Conservation (phyloP, 1,140 invertebrate genomes). For the Kradibia gibbosae region DNA sequence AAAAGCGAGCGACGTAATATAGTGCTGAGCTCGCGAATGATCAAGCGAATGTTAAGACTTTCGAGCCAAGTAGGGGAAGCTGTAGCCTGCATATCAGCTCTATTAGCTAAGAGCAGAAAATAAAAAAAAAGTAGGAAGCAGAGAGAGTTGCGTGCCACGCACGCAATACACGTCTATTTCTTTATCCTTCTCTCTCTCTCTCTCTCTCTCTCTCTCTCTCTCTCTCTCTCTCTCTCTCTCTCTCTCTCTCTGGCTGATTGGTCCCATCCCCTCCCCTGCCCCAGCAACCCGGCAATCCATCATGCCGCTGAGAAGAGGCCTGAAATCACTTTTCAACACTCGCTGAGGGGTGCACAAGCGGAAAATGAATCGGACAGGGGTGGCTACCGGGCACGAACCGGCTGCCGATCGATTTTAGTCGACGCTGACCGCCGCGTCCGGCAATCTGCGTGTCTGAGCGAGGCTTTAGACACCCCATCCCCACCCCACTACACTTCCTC, state of each 20-base stretch:
- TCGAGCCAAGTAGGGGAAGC: not conserved
- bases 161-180: not conserved
- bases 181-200: too few species aligned
- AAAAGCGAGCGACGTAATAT: too few species aligned
- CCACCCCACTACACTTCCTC: too few species aligned
- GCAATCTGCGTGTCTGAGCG: conserved; percentile 30
- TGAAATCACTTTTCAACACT: conserved; percentile 40
- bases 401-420: conserved; percentile 9
- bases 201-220: too few species aligned
- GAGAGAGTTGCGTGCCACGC: not conserved
- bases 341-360: not conserved
- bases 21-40: not conserved
- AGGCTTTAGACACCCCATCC: not conserved
- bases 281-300: not conserved
- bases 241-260: not conserved
- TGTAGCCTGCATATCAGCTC: not conserved
- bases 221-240: not conserved
- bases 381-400: not conserved
- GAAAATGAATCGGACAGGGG: conserved; percentile 3
- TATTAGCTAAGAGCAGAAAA: not conserved
- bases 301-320: not conserved
- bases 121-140: not conserved
- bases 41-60: not conserved
- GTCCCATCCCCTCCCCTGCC: too few species aligned
- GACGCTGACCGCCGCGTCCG: not conserved